Percentiles rank a stretch among this genome's conserved stretches.
Evolutionary conservation across 64 coral and sea anemone species (phyloP).

Genomic region (Actinia equina): DNA sequence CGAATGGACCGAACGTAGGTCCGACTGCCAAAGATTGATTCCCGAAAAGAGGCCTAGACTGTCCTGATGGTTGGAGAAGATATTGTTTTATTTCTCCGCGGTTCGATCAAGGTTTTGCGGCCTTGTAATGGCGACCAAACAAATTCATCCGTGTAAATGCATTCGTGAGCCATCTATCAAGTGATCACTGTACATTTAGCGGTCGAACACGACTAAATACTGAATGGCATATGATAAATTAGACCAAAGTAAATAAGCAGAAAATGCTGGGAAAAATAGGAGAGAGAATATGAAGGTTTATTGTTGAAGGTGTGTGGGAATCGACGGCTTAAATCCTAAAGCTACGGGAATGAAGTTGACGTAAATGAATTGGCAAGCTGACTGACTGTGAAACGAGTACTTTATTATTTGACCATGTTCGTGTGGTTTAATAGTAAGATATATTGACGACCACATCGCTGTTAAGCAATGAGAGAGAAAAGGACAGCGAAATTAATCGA

Average conservation of each 20-base stretch:
- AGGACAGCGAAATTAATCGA: background rate
- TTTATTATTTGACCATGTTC: background rate
- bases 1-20: background rate
- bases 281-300: background rate
- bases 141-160: background rate
- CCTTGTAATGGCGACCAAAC: slow-evolving; percentile 3
- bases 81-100: background rate
- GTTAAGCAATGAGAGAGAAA: background rate
- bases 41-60: background rate
- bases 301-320: background rate
- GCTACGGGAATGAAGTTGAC: background rate
- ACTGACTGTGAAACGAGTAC: background rate
- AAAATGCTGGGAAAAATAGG: background rate
- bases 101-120: background rate
- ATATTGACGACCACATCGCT: background rate
- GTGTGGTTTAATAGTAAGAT: background rate
- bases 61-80: background rate
- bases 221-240: background rate
- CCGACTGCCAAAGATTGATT: background rate
- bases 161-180: background rate
- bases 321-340: background rate
- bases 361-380: background rate
- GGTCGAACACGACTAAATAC: background rate
- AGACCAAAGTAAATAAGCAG: background rate
- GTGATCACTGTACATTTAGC: slow-evolving; percentile 3